Conservation (phyloP, 2,797 vertebrate genomes). For the Danionella dracula region DNA sequence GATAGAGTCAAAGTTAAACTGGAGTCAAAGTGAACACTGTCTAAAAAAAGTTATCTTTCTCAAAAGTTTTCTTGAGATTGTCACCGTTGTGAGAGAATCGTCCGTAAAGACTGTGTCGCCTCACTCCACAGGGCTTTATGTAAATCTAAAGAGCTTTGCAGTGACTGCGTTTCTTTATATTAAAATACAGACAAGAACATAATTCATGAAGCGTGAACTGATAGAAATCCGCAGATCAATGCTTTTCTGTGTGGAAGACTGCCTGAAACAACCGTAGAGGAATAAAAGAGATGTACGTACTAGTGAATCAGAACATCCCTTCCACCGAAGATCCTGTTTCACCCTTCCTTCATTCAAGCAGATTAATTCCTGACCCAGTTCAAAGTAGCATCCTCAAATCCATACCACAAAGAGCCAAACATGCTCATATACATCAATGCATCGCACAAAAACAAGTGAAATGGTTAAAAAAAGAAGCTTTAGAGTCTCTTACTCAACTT, state of each 20-base stretch:
- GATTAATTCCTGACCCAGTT: constrained; percentile 8
- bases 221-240: constrained; percentile 72
- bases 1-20: constrained; percentile 19
- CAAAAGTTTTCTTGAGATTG: constrained; percentile 29
- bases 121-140: constrained; percentile 35
- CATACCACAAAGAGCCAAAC: not conserved
- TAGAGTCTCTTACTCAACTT: not conserved
- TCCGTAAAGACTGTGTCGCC: not conserved
- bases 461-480: not conserved
- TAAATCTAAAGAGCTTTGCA: constrained; percentile 55
- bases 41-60: constrained; percentile 24
- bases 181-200: constrained; percentile 71
- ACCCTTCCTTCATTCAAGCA: constrained; percentile 63
- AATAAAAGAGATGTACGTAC: constrained; percentile 51
- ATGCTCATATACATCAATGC: not conserved
- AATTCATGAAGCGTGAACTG: constrained; percentile 71
- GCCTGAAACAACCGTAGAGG: constrained; percentile 61
- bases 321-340: constrained; percentile 54
- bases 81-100: not conserved
- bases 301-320: constrained; percentile 49
- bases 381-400: not conserved
- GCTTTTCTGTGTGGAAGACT: constrained; percentile 60
- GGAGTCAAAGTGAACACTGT: constrained; percentile 23
- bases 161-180: constrained; percentile 66
- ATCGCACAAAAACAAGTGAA: not conserved